Base-by-base conservation (phyloP, 2,113 vertebrate species). In the Pituophis catenifer region DNA sequence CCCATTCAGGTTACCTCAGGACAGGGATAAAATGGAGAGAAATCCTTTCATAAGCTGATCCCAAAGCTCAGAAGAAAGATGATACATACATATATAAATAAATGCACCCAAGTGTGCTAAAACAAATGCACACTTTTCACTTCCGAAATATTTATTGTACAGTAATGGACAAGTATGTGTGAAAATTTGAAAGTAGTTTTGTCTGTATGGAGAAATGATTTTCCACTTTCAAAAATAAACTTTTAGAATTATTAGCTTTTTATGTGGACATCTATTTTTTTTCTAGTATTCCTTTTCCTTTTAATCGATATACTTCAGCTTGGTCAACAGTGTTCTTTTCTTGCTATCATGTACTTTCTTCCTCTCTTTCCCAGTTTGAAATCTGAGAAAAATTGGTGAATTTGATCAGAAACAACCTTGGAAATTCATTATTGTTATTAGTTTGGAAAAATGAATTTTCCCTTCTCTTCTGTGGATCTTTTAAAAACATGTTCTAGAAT, bases 401-500 rank as follows among this genome's bases (percentile, higher is more conserved):
- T 52, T 89, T 55, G 26, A 8, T 33, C 48, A 13, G 52, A 86
- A 81, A 52, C 50, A 12, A 93, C 26, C 12, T 1, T 23, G n/a
- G 26, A 11, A 59, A n/a, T 52, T n/a, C 11, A 54, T 58, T 38
- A 58, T 70, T 48, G 33, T 54, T 85, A 29, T 50, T 91, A 86
- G 5, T 89, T 48, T 53, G 29, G 33, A 81, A 23, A 57, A 10
- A 58, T 26, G 33, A 89, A 1, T 75, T 13, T 52, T 6, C 23
- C 55, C 26, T 88, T 59, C 53, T 88, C 13, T 90, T 54, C 7
- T n/a, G 3, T 53, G 12, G 48, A 24, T 89, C 48, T 86, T 70
- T 33, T 52, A 3, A 91, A 89, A 94, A 53, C 48, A 62, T 86
- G 65, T 94, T 94, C 88, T 92, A 92, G 93, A 94, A 92, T 55